These are phyloP conservation scores for Cyanoliseus patagonus DNA, from an alignment of 2,113 vertebrate species.

Conservation along the genomic window DNA sequence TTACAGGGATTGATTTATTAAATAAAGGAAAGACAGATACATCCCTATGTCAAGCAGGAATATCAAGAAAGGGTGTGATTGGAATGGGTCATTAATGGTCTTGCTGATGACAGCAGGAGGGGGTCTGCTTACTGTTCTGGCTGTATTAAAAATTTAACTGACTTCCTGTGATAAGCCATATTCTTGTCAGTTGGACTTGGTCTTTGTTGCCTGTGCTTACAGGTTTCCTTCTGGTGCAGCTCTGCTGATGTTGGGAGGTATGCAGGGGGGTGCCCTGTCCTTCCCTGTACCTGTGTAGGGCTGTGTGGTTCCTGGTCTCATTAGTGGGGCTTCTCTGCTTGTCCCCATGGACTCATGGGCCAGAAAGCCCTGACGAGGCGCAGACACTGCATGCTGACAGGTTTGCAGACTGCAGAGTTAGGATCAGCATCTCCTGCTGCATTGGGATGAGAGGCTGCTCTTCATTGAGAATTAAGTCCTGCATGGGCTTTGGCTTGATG, in stretches of 20 bases:
- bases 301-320: rapidly evolving
- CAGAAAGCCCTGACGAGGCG: rapidly evolving
- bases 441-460: no score
- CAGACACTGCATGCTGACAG: rapidly evolving
- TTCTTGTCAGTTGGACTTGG: not conserved
- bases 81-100: not conserved
- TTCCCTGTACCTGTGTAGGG: no score
- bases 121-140: not conserved
- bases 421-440: not conserved
- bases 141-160: no score
- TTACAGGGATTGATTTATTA: not conserved
- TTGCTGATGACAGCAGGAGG: not conserved
- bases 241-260: not conserved
- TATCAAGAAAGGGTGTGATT: not conserved
- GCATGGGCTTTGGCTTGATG: not conserved
- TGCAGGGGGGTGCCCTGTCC: no score
- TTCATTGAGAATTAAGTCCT: not conserved
- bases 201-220: not conserved
- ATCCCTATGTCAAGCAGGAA: not conserved
- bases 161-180: not conserved
- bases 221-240: not conserved
- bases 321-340: not conserved
- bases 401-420: not conserved
- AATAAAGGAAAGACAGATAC: no score
- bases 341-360: not conserved